phyloP scores from a whole-genome alignment of 2,888 invertebrate species.

The Colostygia pectinataria region DNA sequence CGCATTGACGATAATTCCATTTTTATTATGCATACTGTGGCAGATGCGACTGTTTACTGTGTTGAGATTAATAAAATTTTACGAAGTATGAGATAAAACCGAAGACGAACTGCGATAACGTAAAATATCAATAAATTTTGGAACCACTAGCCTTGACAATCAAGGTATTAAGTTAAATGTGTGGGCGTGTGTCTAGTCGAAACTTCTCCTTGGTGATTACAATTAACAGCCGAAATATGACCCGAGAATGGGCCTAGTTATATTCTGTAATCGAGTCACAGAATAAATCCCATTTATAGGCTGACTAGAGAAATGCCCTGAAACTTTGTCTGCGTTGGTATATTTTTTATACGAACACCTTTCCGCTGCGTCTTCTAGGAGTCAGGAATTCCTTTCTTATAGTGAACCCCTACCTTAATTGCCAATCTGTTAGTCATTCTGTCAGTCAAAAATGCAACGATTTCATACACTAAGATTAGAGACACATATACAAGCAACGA shows the following conservation, averaged over 20 bases:
- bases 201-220: constrained; percentile 20
- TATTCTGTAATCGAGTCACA: constrained; percentile 5
- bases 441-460: too few species aligned
- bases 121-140: not conserved
- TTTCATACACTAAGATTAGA: too few species aligned
- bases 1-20: not conserved
- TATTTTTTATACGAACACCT: too few species aligned
- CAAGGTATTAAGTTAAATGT: constrained; percentile 12
- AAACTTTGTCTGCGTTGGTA: too few species aligned
- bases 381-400: too few species aligned
- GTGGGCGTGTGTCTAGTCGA: constrained; percentile 15
- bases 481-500: too few species aligned
- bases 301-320: too few species aligned
- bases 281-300: too few species aligned
- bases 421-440: too few species aligned
- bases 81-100: not conserved
- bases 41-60: not conserved
- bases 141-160: constrained; percentile 9
- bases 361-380: too few species aligned
- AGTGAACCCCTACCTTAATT: too few species aligned
- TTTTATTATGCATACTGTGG: not conserved
- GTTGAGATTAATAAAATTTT: too few species aligned
- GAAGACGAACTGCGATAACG: not conserved
- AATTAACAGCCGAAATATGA: constrained; percentile 20
- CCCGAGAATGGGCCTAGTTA: constrained; percentile 7